Evolutionary conservation across 2,113 vertebrate genomes (phyloP), one percentile per base, ranked within the genome.

Genomic region (Melanerpes aurifrons): DNA sequence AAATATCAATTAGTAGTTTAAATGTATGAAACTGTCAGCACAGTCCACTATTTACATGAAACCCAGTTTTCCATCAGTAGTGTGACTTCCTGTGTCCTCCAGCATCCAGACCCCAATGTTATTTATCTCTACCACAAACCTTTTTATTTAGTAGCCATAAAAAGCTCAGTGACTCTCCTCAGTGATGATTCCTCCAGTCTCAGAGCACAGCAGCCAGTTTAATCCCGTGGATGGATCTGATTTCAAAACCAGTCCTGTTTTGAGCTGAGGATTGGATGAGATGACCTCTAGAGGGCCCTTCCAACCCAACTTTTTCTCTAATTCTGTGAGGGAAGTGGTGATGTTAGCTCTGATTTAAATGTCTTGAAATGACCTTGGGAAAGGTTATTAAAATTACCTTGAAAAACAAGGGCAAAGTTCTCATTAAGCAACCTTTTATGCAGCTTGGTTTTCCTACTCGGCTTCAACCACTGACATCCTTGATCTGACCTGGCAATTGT

Each of bases 1-100:
- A 83, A 59, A 50, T 72, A 86, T 82, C 86, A 75, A 81, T 96
- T 91, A 92, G 73, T 28, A 43, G 18, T 32, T 81, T 73, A 47
- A 69, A 94, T 7, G 3, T 35, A 12, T 58, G 54, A 11, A 69
- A 71, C 76, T 78, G 82, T 82, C 84, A 89, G 56, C 1, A 0
- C 59, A 35, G 54, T 25, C 40, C 76, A 86, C 73, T 37, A 53
- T 37, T 80, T 67, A 54, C 76, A 78, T 25, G 75, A 90, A 81
- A 6, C 22, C n/a, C 43, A 56, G 6, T 31, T 81, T 77, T 82
- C 75, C 50, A 79, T 40, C 48, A 53, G 19, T 2, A 53, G 15
- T 3, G 2, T 86, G 73, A 76, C 80, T 50, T 86, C 58, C n/a
- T 22, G 8, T 43, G 63, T 86, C 56, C 70, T 83, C 86, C 45